Percentiles rank a stretch among this genome's conserved stretches.
Evolutionary conservation across 2,888 invertebrate genomes (phyloP).

Genomic region (Urechis unicinctus): DNA sequence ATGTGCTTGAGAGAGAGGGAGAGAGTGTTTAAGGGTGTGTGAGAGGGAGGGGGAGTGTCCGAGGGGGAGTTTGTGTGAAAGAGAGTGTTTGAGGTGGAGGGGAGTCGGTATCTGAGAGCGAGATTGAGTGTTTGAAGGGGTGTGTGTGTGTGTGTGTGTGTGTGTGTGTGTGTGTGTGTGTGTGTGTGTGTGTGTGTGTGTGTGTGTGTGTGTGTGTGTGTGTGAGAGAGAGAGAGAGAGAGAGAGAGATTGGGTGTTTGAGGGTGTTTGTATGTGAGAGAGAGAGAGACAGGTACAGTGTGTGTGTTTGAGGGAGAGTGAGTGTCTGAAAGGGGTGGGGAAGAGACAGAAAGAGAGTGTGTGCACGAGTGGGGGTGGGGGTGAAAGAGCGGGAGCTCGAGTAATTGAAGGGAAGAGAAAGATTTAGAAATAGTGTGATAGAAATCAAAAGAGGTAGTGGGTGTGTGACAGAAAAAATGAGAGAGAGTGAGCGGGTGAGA

Average conservation of each 20-base stretch:
- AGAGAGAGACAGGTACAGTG: not conserved
- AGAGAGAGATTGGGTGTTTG: too few relatives aligned
- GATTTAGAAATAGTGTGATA: too few relatives aligned
- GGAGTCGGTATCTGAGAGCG: not conserved
- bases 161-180: conserved; percentile 7
- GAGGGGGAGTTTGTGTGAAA: conserved; percentile 4
- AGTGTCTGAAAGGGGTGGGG: not conserved
- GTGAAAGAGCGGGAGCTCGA: not conserved
- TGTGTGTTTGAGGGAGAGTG: not conserved
- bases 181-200: conserved; percentile 1
- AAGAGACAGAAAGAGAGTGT: not conserved
- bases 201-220: conserved; percentile 3
- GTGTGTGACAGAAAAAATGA: not conserved
- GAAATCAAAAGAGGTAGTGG: not conserved
- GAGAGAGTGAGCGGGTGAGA: not conserved
- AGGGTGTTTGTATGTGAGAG: not conserved
- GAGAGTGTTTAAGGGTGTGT: not conserved
- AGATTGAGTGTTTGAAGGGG: conserved; percentile 1
- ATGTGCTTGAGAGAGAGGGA: too few relatives aligned
- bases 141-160: conserved; percentile 2
- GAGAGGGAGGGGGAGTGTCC: conserved; percentile 4
- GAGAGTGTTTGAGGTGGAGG: not conserved
- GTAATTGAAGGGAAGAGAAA: too few relatives aligned
- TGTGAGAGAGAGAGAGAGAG: not conserved
- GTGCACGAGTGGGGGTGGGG: not conserved